Evolutionary conservation across 2,888 invertebrate species (phyloP).

Genomic region (Oegoconia quadripuncta): DNA sequence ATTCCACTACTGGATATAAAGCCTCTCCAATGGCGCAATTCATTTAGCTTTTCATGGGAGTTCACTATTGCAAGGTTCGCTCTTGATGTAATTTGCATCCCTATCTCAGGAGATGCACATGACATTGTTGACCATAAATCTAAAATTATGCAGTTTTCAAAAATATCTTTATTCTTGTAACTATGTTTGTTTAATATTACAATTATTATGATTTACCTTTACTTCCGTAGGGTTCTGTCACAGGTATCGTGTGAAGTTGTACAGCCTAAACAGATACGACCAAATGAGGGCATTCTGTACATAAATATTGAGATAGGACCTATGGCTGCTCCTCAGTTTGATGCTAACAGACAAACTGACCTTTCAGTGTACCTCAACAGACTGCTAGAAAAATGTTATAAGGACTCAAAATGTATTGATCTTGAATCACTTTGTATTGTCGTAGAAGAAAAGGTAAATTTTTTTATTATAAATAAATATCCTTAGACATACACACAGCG

Average conservation of each 20-base stretch:
- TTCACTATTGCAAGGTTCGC: too few relatives aligned
- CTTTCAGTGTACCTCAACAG: conserved; percentile 86
- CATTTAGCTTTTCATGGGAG: too few relatives aligned
- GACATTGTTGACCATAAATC: too few relatives aligned
- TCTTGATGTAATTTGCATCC: too few relatives aligned
- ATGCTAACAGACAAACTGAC: conserved; percentile 86
- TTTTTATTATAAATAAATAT: not conserved
- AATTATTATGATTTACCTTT: too few relatives aligned
- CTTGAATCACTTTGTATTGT: conserved; percentile 97
- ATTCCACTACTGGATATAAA: too few relatives aligned
- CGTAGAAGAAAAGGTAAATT: conserved; percentile 89
- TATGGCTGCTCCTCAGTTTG: conserved; percentile 92
- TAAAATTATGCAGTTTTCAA: too few relatives aligned
- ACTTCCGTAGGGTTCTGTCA: conserved; percentile 91
- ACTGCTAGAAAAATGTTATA: conserved; percentile 91
- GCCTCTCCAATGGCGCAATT: too few relatives aligned
- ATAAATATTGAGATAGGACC: conserved; percentile 93
- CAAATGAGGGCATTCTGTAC: conserved; percentile 92
- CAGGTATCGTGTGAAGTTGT: conserved; percentile 94
- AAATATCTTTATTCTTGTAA: too few relatives aligned
- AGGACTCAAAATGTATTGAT: conserved; percentile 94
- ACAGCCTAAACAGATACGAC: conserved; percentile 89
- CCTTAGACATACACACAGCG: too few relatives aligned
- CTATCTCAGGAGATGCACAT: too few relatives aligned
- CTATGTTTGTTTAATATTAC: too few relatives aligned